Percentiles rank a stretch among this genome's conserved stretches.
Evolutionary conservation across 2,888 invertebrate species (phyloP).

Genomic region (Malacosoma neustria): DNA sequence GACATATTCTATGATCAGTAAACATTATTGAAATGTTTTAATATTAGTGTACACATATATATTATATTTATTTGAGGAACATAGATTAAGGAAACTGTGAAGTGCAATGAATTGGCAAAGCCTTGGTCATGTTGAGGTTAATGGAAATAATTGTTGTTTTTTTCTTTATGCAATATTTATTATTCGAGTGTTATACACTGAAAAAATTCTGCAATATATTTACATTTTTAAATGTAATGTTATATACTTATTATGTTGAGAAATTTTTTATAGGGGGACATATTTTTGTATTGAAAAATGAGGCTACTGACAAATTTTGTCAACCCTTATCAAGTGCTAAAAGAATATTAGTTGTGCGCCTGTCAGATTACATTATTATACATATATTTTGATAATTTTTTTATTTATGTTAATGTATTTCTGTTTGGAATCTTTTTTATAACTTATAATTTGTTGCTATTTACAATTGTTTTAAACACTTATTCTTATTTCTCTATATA

Average conservation of each 20-base stretch:
- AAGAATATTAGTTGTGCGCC: constrained; percentile 22
- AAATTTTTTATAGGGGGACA: no score
- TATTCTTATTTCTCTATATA: constrained; percentile 40
- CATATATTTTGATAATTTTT: constrained; percentile 29
- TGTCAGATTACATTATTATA: constrained; percentile 22
- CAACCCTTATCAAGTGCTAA: constrained; percentile 21
- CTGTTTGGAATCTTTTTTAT: constrained; percentile 56
- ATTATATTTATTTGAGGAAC: constrained; percentile 15
- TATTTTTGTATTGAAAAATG: constrained; percentile 15
- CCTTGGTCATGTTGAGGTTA: constrained; percentile 55
- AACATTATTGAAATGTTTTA: constrained; percentile 19
- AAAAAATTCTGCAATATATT: constrained; percentile 50
- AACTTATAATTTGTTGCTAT: constrained; percentile 61
- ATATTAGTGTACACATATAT: constrained; percentile 16
- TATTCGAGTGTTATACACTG: constrained; percentile 54
- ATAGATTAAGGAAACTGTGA: constrained; percentile 36
- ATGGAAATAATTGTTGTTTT: constrained; percentile 45
- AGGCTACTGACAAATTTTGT: constrained; percentile 39
- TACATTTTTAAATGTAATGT: constrained; percentile 26
- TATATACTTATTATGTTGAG: constrained; percentile 18
- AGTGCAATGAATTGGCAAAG: constrained; percentile 69
- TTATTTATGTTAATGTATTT: constrained; percentile 41
- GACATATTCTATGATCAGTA: constrained; percentile 17
- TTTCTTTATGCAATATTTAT: constrained; percentile 45
- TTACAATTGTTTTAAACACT: constrained; percentile 61